Percentiles rank a stretch among this genome's conserved stretches.
Evolutionary conservation across 2,113 vertebrate genomes (phyloP).

Genomic region (Cairina moschata): DNA sequence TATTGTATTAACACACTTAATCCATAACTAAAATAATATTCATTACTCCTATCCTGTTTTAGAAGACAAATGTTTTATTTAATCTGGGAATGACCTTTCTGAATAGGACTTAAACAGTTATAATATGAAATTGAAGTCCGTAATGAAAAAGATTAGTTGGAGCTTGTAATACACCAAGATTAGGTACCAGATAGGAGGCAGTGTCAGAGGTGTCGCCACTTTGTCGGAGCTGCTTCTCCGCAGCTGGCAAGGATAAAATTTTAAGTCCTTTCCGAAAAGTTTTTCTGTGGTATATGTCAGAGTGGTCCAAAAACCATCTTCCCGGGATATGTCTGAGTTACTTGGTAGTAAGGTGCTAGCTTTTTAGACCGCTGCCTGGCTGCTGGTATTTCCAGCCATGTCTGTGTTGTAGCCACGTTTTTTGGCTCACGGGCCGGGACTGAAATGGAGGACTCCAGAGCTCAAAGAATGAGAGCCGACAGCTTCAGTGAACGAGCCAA

Average conservation of each 20-base stretch:
- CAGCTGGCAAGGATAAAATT: background rate
- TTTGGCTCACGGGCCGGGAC: background rate
- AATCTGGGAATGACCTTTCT: background rate
- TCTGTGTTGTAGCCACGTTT: background rate
- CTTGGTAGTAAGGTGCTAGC: background rate
- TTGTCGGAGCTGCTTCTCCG: background rate
- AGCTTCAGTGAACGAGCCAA: background rate
- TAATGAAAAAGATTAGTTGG: background rate
- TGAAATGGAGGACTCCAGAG: background rate
- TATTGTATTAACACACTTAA: slow-evolving; percentile 8
- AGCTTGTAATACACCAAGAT: background rate
- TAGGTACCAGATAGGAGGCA: background rate
- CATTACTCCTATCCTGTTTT: background rate
- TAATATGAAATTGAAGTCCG: background rate
- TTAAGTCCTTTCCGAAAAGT: background rate
- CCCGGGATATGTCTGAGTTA: background rate
- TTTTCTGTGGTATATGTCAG: background rate
- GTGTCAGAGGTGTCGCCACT: background rate
- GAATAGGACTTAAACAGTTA: background rate
- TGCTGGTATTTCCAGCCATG: background rate
- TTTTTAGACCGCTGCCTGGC: background rate
- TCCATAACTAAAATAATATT: slow-evolving; percentile 21
- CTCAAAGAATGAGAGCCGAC: background rate
- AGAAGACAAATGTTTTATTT: background rate
- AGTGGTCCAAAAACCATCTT: background rate